Evolutionary conservation across 2,888 invertebrate genomes (phyloP).

Genomic region (Amitus sp.): DNA sequence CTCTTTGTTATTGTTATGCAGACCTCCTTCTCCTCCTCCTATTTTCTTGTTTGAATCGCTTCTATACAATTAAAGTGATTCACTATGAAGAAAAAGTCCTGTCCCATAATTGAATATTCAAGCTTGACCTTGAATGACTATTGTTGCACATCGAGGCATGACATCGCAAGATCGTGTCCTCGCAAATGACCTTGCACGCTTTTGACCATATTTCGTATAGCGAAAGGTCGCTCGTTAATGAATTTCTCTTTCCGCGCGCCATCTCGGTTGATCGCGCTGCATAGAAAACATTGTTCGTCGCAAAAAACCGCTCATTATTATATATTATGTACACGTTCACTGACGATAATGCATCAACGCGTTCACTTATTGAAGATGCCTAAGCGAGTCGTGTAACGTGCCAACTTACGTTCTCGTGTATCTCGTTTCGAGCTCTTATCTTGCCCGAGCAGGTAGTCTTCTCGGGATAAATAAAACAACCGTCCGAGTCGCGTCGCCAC

Average conservation of each 20-base stretch:
- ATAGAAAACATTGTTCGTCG: too few relatives aligned
- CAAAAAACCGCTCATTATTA: too few relatives aligned
- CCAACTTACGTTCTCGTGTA: slow-evolving; percentile 3
- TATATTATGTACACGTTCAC: too few relatives aligned
- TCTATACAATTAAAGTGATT: not conserved
- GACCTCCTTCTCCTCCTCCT: too few relatives aligned
- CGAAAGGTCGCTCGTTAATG: too few relatives aligned
- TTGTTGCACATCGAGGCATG: not conserved
- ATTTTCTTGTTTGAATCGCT: too few relatives aligned
- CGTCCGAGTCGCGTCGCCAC: slow-evolving; percentile 22
- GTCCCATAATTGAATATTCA: slow-evolving; percentile 1
- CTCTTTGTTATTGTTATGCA: too few relatives aligned
- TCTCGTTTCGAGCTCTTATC: slow-evolving; percentile 34
- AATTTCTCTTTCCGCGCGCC: too few relatives aligned
- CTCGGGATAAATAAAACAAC: slow-evolving; percentile 38
- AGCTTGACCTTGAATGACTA: not conserved
- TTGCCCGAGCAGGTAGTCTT: slow-evolving; percentile 13
- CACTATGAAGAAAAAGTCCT: not conserved
- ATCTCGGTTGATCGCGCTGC: too few relatives aligned
- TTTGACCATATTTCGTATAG: slow-evolving; percentile 1
- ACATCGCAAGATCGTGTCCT: not conserved
- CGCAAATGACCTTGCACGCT: not conserved
- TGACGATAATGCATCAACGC: too few relatives aligned
- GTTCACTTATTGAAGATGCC: too few relatives aligned
- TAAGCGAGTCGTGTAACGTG: too few relatives aligned